Evolutionary conservation across 1,140 invertebrate species (phyloP).

Genomic region (Conopomorpha cramerella): DNA sequence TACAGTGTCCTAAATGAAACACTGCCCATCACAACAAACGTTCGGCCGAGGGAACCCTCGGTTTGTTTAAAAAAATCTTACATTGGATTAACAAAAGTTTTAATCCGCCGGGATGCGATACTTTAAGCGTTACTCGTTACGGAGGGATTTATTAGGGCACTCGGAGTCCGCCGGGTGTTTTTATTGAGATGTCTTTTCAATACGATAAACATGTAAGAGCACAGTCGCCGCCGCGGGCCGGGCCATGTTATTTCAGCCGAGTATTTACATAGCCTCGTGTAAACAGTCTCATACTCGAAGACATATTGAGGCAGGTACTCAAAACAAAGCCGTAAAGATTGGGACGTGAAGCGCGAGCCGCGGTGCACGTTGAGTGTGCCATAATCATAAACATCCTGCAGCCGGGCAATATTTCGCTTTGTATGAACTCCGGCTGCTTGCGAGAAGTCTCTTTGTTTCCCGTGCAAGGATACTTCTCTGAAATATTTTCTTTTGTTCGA

Average conservation of each 20-base stretch:
- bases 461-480: conserved; percentile 45
- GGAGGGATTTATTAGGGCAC: conserved; percentile 10
- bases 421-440: conserved; percentile 33
- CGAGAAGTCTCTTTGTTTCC: conserved; percentile 43
- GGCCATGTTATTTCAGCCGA: neutral
- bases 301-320: conserved; percentile 14
- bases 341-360: conserved; percentile 35
- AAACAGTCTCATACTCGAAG: conserved; percentile 4
- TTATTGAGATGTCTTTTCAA: conserved; percentile 3
- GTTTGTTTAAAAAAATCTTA: too few species aligned
- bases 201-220: neutral
- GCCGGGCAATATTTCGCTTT: conserved; percentile 45
- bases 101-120: conserved; percentile 12
- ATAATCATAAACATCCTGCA: conserved; percentile 49
- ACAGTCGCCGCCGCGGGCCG: neutral
- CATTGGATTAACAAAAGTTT: conserved; percentile 12
- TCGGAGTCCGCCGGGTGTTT: neutral
- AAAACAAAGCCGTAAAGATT: conserved; percentile 35
- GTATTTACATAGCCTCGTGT: neutral
- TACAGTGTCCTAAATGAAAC: too few species aligned
- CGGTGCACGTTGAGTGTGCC: too few species aligned
- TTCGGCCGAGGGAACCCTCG: too few species aligned
- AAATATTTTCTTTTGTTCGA: conserved; percentile 50
- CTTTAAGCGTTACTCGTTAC: conserved; percentile 12
- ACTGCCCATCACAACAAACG: too few species aligned